Evolutionary conservation across 2,113 vertebrate genomes (phyloP).

Genomic region (Perca schrenkii): DNA sequence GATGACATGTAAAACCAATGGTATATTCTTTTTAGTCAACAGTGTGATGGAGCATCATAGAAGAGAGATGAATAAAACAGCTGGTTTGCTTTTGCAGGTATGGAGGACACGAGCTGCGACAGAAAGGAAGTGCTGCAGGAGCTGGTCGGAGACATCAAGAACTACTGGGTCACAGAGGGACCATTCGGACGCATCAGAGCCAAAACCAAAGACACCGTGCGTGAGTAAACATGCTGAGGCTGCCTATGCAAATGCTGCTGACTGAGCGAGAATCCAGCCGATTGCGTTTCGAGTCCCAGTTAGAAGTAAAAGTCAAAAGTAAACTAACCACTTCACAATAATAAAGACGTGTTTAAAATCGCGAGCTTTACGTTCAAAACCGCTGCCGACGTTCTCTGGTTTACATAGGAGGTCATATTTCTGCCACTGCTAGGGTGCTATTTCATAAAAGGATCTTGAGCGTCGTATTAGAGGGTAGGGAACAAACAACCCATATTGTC

Average conservation of each 20-base stretch:
- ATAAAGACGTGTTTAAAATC: too few species aligned
- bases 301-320: too few species aligned
- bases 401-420: too few species aligned
- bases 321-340: too few species aligned
- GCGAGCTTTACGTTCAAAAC: too few species aligned
- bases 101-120: conserved; percentile 83
- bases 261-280: background rate
- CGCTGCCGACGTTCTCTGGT: too few species aligned
- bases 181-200: conserved; percentile 81
- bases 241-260: fast-evolving
- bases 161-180: conserved; percentile 75
- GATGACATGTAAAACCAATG: background rate
- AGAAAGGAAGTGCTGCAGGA: conserved; percentile 80
- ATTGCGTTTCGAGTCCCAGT: too few species aligned
- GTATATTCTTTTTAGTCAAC: background rate
- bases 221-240: conserved; percentile 63
- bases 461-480: too few species aligned
- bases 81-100: conserved; percentile 71
- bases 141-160: conserved; percentile 66
- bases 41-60: too few species aligned
- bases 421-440: too few species aligned
- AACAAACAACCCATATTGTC: too few species aligned
- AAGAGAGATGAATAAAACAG: background rate
- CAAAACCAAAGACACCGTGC: conserved; percentile 20
- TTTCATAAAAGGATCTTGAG: too few species aligned